These are phyloP conservation scores for Cyclophora punctaria DNA, from an alignment of 2,888 invertebrate genomes.

Conservation along the genomic window DNA sequence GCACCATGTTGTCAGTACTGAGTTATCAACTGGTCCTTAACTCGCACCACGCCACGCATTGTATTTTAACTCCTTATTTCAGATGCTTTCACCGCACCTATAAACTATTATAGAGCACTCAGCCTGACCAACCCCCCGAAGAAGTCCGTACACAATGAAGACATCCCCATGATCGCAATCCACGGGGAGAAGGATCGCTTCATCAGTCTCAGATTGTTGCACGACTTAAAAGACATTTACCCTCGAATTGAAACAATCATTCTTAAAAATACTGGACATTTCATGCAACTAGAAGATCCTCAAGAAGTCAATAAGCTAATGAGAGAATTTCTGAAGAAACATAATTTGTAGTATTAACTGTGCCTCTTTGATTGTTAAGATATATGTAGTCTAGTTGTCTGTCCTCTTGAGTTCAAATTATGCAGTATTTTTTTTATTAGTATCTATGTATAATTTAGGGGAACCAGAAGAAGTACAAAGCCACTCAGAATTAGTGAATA, in stretches of 20 bases:
- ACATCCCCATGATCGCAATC: constrained; percentile 58
- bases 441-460: no score
- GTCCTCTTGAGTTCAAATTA: no score
- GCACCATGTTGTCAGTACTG: no score
- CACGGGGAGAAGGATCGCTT: constrained; percentile 62
- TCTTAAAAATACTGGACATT: constrained; percentile 65
- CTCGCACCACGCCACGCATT: not conserved
- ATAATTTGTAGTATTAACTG: constrained; percentile 30
- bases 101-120: constrained; percentile 75
- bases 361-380: no score
- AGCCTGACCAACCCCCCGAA: constrained; percentile 31
- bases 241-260: constrained; percentile 53
- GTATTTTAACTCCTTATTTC: constrained; percentile 24
- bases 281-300: constrained; percentile 73
- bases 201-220: constrained; percentile 25
- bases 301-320: constrained; percentile 66
- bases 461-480: no score
- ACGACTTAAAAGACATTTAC: constrained; percentile 28
- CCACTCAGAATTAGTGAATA: no score
- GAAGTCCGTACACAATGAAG: constrained; percentile 22
- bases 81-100: constrained; percentile 70
- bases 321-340: constrained; percentile 56
- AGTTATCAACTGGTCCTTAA: no score
- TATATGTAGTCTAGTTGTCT: no score
- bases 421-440: no score